phyloP scores from a whole-genome alignment of 64 coral and sea anemone species.

The Dendrophyllia cribrosa region DNA sequence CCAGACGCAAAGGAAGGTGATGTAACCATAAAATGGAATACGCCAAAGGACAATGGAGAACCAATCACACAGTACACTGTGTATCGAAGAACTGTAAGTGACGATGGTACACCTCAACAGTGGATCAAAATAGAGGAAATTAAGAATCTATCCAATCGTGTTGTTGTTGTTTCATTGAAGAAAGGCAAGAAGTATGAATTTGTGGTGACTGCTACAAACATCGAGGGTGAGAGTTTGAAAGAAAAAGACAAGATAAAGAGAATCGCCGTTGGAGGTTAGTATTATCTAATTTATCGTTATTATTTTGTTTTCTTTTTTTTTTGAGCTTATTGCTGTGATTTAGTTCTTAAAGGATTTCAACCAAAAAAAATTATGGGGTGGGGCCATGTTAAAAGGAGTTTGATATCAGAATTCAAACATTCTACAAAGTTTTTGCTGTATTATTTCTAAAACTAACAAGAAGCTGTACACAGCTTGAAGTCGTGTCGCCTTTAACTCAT shows the following conservation, averaged over 20 bases:
- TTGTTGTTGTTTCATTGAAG: not conserved
- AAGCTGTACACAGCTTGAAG: too few relatives aligned
- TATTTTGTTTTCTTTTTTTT: too few relatives aligned
- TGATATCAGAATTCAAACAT: too few relatives aligned
- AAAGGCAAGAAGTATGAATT: not conserved
- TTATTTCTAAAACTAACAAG: too few relatives aligned
- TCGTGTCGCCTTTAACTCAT: too few relatives aligned
- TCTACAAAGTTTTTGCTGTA: too few relatives aligned
- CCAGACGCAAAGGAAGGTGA: not conserved
- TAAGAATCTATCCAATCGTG: not conserved
- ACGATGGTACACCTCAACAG: not conserved
- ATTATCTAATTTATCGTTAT: too few relatives aligned
- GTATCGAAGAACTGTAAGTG: not conserved
- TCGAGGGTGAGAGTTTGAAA: not conserved
- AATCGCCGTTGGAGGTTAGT: too few relatives aligned
- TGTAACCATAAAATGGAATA: not conserved
- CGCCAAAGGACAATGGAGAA: not conserved
- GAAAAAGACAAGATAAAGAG: not conserved
- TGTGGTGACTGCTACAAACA: not conserved
- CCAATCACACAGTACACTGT: not conserved
- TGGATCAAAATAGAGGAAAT: not conserved
- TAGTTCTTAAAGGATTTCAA: too few relatives aligned
- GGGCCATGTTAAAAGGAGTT: too few relatives aligned
- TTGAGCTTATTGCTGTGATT: too few relatives aligned
- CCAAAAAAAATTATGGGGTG: too few relatives aligned